Conservation (phyloP, 1,140 invertebrate genomes). For the Ceratina calcarata region DNA sequence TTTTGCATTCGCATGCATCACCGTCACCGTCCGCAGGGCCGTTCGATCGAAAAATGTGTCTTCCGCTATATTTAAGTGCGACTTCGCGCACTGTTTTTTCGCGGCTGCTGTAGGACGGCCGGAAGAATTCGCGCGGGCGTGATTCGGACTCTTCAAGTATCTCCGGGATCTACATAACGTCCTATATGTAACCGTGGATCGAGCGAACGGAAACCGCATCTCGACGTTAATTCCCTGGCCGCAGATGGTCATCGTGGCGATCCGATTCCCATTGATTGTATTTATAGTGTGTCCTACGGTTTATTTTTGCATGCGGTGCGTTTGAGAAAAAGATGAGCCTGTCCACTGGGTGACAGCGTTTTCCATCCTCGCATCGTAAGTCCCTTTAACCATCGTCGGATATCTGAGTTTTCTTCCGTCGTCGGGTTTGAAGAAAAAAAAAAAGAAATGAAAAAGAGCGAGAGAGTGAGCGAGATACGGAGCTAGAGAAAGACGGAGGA, state of each 20-base stretch:
- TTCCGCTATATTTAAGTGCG: constrained; percentile 60
- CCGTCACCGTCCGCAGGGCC: constrained; percentile 3
- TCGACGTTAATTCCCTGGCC: constrained; percentile 47
- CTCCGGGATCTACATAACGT: not conserved
- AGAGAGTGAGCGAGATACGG: not conserved
- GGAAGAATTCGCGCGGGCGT: not conserved
- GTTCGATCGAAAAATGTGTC: constrained; percentile 67
- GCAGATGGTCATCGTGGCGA: constrained; percentile 67
- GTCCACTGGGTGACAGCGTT: constrained; percentile 54
- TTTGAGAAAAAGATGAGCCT: constrained; percentile 53
- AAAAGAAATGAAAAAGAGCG: not conserved
- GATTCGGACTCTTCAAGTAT: too few relatives aligned
- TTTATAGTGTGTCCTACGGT: constrained; percentile 69
- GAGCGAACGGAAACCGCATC: constrained; percentile 23
- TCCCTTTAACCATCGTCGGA: not conserved
- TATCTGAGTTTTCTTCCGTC: too few relatives aligned
- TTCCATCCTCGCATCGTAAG: constrained; percentile 31
- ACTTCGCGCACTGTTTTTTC: constrained; percentile 53
- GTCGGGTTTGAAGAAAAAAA: not conserved
- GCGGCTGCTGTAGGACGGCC: constrained; percentile 33
- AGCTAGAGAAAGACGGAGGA: not conserved
- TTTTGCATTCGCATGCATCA: constrained; percentile 44
- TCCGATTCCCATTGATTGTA: constrained; percentile 72
- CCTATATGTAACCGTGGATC: constrained; percentile 4
- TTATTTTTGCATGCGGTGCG: constrained; percentile 67